Evolutionary conservation across 2,888 invertebrate genomes (phyloP).

Genomic region (Lumbricus terrestris): DNA sequence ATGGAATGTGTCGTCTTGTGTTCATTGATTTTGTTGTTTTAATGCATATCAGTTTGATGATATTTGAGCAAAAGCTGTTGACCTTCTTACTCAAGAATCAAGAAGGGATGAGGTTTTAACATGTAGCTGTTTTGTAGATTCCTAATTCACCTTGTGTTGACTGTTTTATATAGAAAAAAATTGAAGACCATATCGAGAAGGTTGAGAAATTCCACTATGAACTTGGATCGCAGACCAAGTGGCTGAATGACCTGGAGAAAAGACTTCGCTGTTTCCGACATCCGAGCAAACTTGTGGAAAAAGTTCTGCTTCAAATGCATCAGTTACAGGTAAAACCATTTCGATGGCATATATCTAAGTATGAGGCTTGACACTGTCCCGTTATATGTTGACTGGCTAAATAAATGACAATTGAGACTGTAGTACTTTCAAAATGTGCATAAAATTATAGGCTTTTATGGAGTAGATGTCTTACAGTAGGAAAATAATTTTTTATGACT

Average conservation of each 20-base stretch:
- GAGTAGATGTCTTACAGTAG: no score
- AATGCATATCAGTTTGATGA: neutral
- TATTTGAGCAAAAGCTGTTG: neutral
- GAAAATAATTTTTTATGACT: no score
- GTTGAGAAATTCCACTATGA: constrained; percentile 56
- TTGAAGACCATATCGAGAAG: constrained; percentile 53
- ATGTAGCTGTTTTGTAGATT: neutral
- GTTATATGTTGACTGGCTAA: no score
- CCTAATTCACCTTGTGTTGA: neutral
- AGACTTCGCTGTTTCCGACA: constrained; percentile 53
- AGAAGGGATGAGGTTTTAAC: neutral
- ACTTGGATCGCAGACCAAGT: constrained; percentile 56
- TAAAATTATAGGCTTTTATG: no score
- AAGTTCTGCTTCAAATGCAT: constrained; percentile 51
- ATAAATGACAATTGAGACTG: no score
- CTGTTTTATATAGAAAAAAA: constrained; percentile 42
- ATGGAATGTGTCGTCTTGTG: neutral
- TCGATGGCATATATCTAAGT: neutral
- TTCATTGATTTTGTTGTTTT: neutral
- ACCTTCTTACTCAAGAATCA: neutral
- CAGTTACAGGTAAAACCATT: constrained; percentile 53
- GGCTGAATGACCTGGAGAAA: constrained; percentile 56
- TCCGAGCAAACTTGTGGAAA: constrained; percentile 56
- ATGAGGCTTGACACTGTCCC: no score
- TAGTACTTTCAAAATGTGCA: no score